Base-by-base conservation (phyloP, 2,888 invertebrate genomes). In the Hyalella azteca region DNA sequence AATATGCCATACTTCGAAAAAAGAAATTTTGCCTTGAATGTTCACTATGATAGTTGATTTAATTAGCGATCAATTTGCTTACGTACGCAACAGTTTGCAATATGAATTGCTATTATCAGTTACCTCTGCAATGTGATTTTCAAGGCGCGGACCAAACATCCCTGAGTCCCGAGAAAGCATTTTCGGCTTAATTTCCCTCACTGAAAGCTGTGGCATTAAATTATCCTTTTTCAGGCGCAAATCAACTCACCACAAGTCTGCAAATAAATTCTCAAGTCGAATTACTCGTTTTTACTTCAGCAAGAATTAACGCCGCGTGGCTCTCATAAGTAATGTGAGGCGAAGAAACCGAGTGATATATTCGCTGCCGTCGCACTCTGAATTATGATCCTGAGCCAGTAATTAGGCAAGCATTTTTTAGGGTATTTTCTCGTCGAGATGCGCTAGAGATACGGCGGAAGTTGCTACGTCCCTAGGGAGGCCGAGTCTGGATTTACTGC, bases 351-450 rank as follows among this genome's bases (percentile, higher is more conserved):
- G 66, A 36, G 66, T 66, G 66, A 66, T 66, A 66, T 66, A 66
- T 66, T 66, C 36, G 36, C 66, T 36, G 32, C 36, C 66, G 66
- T 66, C 66, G 66, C 66, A 32, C 36, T 36, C 36, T 66, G 66
- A 66, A 66, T 36, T 66, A 66, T 66, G 66, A 66, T 66, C 66
- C 66, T 66, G 36, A 66, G 66, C 66, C 66, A 66, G 66, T 66
- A 66, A 66, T 66, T 66, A 66, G 66, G 66, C 66, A 36, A n/a
- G 36, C 36, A 66, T 36, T 66, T 66, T 66, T 66, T 66, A 36
- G 9, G 36, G 36, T 32, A 66, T 66, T 66, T 66, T 66, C 66
- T 66, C 66, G 39, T 19, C 66, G 36, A 66, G 66, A 66, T 66
- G 66, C 39, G 32, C 66, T 19, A 36, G 39, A 66, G 66, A 66